Base-by-base conservation (phyloP, 2,113 vertebrate species). In the Channa argus region DNA sequence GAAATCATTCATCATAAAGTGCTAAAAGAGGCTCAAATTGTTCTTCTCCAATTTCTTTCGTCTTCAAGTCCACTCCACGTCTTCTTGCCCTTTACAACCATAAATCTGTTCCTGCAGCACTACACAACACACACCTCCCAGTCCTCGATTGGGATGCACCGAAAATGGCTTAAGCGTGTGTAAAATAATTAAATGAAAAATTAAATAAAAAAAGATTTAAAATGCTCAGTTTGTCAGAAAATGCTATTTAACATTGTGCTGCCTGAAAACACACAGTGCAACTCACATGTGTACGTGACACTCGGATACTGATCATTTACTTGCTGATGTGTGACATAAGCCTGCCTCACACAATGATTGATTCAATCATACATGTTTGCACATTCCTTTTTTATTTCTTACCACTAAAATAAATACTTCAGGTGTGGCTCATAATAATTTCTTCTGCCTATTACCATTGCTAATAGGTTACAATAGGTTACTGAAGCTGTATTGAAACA, bases 231-330 rank as follows among this genome's bases (percentile, higher is more conserved):
- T 70, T 85, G 58, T 79, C n/a, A 67, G 38, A 59, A 59, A 63
- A 85, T 11, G 52, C 13, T 76, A 68, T 82, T 83, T 34, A 34
- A 43, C 15, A 64, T 49, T 63, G n/a, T 49, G 13, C 47, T 36
- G 39, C 44, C 34, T 71, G 44, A 65, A 55, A 78, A 55, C 49
- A 38, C 62, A 74, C 49, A 60, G 43, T 6, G 12, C 78, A 73
- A 85, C 61, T 90, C 74, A 82, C 43, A 63, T 7, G 36, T 51
- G 56, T 63, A 73, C 50, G 60, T 71, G 77, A 55, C 6, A 33
- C 76, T 74, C 63, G 46, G 43, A 70, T 79, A 83, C 71, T 43
- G 43, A 83, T 86, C 12, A 51, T 63, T 68, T 74, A 24, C 36
- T 74, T 68, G 47, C 62, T 52, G 6, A 39, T 1, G 65, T 10